phyloP scores from a whole-genome alignment of 1,140 invertebrate species.

The silkworm (Bombyx mori) region DNA sequence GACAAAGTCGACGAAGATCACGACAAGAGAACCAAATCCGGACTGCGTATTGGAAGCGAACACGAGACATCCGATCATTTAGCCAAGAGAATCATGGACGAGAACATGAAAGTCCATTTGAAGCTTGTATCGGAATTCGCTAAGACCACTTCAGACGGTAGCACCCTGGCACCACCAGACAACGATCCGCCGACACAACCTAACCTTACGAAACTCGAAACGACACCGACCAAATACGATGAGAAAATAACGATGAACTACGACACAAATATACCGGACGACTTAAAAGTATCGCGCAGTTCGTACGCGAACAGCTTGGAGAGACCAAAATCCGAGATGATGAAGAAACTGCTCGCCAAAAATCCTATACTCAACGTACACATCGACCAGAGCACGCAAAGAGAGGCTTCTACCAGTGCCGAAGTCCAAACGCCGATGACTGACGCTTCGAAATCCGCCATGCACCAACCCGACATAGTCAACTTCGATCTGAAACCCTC shows the following conservation, averaged over 20 bases:
- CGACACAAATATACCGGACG: slow-evolving; percentile 74
- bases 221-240: slow-evolving; percentile 47
- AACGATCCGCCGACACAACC: slow-evolving; percentile 37
- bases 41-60: slow-evolving; percentile 33
- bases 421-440: slow-evolving; percentile 38
- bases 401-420: slow-evolving; percentile 23
- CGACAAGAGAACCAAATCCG: slow-evolving; percentile 24
- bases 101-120: slow-evolving; percentile 63
- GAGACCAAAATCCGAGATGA: slow-evolving; percentile 70
- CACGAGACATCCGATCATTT: slow-evolving; percentile 64
- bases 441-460: slow-evolving; percentile 59
- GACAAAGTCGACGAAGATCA: slow-evolving; percentile 47
- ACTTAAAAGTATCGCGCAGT: slow-evolving; percentile 73
- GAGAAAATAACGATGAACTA: slow-evolving; percentile 62
- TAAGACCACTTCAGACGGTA: slow-evolving; percentile 61
- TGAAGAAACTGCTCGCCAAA: slow-evolving; percentile 69
- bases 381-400: slow-evolving; percentile 48
- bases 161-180: slow-evolving; percentile 51
- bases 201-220: slow-evolving; percentile 22
- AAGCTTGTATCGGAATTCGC: slow-evolving; percentile 65
- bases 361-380: slow-evolving; percentile 67
- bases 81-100: slow-evolving; percentile 60
- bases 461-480: slow-evolving; percentile 68
- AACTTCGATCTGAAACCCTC: slow-evolving; percentile 60
- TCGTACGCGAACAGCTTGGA: slow-evolving; percentile 71